Percentiles rank a stretch among this genome's conserved stretches.
phyloP scores from a whole-genome alignment of 2,113 vertebrate species.

The Sigmodon hispidus region DNA sequence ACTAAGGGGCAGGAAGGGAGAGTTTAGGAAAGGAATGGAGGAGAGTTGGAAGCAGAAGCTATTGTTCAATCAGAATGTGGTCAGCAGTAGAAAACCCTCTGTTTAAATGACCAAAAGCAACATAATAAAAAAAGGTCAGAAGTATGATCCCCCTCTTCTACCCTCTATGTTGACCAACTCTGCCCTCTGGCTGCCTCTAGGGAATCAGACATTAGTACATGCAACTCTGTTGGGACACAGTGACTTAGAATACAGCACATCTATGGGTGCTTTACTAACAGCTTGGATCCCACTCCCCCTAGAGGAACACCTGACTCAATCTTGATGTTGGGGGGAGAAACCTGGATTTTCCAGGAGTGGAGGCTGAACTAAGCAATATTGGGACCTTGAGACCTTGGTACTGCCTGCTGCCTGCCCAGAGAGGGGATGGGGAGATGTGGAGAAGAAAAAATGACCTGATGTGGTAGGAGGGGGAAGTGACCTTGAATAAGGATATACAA shows the following conservation, averaged over 20 bases:
- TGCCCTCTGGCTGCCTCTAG: not conserved
- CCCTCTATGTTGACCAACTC: not conserved
- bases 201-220: fast-evolving
- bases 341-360: too few relatives aligned
- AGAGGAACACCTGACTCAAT: too few relatives aligned
- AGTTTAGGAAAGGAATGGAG: not conserved
- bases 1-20: too few relatives aligned
- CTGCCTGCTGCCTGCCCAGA: too few relatives aligned
- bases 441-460: too few relatives aligned
- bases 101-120: not conserved
- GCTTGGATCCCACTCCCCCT: too few relatives aligned
- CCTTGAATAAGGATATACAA: too few relatives aligned
- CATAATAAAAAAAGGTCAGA: not conserved
- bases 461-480: too few relatives aligned
- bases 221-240: fast-evolving
- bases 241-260: not conserved
- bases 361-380: too few relatives aligned
- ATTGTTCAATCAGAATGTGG: not conserved
- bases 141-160: not conserved
- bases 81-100: not conserved
- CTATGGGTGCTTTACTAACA: not conserved
- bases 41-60: not conserved
- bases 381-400: too few relatives aligned
- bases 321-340: too few relatives aligned
- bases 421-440: too few relatives aligned